A percentile compares a stretch with the other conserved stretches of the same genome.
Evolutionary conservation across 2,797 vertebrate genomes (phyloP).

Genomic region (Mormyrops attenuatus): DNA sequence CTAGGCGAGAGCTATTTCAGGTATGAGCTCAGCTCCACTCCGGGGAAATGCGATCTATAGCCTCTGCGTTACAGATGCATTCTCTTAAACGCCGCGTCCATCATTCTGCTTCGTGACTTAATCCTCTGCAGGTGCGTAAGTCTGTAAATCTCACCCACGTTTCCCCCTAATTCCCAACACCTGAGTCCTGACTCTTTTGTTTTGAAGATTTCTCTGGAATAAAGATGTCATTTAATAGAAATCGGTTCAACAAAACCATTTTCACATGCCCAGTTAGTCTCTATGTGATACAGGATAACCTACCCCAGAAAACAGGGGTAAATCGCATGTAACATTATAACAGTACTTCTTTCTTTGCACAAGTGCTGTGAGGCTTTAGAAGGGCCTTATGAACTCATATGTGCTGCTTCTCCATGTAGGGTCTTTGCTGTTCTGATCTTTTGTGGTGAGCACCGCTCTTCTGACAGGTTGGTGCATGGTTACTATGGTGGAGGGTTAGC

Average conservation of each 20-base stretch:
- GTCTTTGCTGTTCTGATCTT: not conserved
- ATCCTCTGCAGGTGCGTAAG: not conserved
- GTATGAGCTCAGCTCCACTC: not conserved
- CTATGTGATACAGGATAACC: not conserved
- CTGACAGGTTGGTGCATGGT: not conserved
- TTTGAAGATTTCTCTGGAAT: not conserved
- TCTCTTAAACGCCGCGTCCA: not conserved
- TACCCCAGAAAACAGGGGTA: not conserved
- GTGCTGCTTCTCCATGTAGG: not conserved
- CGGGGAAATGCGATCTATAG: not conserved
- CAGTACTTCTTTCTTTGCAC: not conserved
- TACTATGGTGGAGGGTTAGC: not conserved
- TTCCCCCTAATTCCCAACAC: not conserved
- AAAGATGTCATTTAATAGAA: not conserved
- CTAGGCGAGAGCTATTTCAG: not conserved
- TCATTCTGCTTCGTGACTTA: not conserved
- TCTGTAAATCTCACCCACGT: not conserved
- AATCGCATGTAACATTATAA: not conserved
- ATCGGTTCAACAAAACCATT: not conserved
- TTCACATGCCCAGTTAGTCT: not conserved
- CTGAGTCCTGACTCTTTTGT: not conserved
- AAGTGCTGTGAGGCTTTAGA: not conserved
- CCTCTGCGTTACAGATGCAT: not conserved
- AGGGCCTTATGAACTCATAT: not conserved
- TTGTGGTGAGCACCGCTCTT: not conserved